Evolutionary conservation across 2,797 vertebrate genomes (phyloP), one percentile per base, ranked within the genome.

Genomic region (Neosilurus mollespiculum): DNA sequence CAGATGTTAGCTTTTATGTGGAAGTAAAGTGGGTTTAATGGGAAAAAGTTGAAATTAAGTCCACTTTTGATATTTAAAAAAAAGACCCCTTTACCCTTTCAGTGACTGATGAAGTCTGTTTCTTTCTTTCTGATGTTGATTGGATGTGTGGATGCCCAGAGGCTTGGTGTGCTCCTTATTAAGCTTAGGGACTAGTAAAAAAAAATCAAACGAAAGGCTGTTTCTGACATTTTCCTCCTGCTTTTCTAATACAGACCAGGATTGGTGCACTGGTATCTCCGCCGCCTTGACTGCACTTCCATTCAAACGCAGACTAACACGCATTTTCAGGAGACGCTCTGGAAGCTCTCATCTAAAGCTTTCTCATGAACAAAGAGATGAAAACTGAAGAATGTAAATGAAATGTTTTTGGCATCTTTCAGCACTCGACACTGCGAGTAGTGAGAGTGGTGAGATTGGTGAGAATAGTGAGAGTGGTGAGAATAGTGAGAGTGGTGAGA

Each of bases 111-210:
- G 72, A 59, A 76, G 37, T 59, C 54, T 37, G 26, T 12, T 20
- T 24, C 64, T 15, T 51, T 53, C 51, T 18, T 59, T 61, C 54
- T 43, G 73, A 77, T 77, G 73, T 59, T n/a, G 73, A 76, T 37
- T 9, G 22, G 73, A 77, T 18, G 30, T 59, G 11, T 43, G 15
- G 73, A 59, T 77, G 73, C 56, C 73, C 73, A 22, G 73, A 77
- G 73, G 73, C 56, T 77, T 18, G 0, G 73, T 6, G 56, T 77
- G 73, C 30, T 77, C 59, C 73, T 77, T n/a, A 54, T 77, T 59
- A 77, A 43, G 20, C 30, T 77, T 59, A 58, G 53, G 9, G 16
- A 20, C 24, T 34, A 7, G 72, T 26, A 30, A 18, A 30, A 53
- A n/a, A 70, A 70, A 9, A 75, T 20, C 2, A 58, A 34, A 75